Percentiles rank a stretch among this genome's conserved stretches.
Conservation (phyloP, 2,113 vertebrate genomes). For the Crotophaga sulcirostris region DNA sequence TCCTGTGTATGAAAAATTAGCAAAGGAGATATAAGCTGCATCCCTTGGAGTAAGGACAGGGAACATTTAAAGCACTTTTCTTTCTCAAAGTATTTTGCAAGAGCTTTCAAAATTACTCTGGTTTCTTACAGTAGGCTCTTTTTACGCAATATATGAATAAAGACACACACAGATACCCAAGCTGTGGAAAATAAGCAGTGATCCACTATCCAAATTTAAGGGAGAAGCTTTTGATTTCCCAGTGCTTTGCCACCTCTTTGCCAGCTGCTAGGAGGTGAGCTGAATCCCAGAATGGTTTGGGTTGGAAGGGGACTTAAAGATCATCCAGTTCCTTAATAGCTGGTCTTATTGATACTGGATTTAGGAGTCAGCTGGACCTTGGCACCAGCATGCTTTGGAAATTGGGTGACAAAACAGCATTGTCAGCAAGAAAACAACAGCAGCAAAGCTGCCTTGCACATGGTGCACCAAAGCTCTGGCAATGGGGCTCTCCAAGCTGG, state of each 20-base stretch:
- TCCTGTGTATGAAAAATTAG: background rate
- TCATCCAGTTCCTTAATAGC: too few relatives aligned
- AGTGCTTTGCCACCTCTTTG: fast-evolving
- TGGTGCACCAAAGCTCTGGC: background rate
- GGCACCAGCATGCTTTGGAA: background rate
- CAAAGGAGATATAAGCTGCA: background rate
- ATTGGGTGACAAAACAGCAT: fast-evolving
- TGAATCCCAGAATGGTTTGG: too few relatives aligned
- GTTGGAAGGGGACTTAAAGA: too few relatives aligned
- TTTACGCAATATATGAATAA: too few relatives aligned
- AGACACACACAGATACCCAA: background rate
- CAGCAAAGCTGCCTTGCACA: background rate
- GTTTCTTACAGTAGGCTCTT: background rate
- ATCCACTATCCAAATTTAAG: background rate
- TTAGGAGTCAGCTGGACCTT: background rate
- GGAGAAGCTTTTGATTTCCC: background rate
- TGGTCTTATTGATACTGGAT: fast-evolving
- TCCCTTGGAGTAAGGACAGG: background rate
- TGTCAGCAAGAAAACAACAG: background rate
- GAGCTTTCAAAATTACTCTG: background rate
- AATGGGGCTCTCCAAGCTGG: fast-evolving
- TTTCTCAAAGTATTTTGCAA: background rate
- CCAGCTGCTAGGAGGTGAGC: background rate
- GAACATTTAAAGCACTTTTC: background rate
- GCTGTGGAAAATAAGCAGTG: background rate